phyloP scores from a whole-genome alignment of 2,888 invertebrate species.

The Dromius quadrimaculatus region DNA sequence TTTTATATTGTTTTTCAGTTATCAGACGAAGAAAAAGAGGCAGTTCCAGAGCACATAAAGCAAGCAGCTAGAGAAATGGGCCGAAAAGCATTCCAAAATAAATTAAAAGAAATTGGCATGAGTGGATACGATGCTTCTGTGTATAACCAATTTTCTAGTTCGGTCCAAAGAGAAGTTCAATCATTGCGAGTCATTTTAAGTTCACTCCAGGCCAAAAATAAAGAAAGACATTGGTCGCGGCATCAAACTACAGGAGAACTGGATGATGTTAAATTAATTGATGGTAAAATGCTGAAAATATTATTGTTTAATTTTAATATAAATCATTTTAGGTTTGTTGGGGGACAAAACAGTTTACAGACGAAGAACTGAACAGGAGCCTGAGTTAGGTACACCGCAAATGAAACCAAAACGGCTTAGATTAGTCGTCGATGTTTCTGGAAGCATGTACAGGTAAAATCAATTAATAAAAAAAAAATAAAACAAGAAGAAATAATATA shows the following conservation, averaged over 20 bases:
- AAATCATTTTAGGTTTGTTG: slow-evolving; percentile 74
- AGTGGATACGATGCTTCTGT: slow-evolving; percentile 91
- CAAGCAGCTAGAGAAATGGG: slow-evolving; percentile 95
- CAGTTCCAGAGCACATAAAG: slow-evolving; percentile 89
- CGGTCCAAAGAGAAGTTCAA: slow-evolving; percentile 86
- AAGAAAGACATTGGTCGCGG: slow-evolving; percentile 92
- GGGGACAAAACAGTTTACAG: slow-evolving; percentile 94
- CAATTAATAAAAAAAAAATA: not conserved
- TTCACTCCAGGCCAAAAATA: slow-evolving; percentile 91
- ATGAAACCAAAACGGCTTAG: slow-evolving; percentile 89
- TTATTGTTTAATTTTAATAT: not conserved
- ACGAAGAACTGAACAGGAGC: slow-evolving; percentile 85
- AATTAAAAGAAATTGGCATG: slow-evolving; percentile 93
- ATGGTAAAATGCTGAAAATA: slow-evolving; percentile 71
- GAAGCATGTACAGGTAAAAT: slow-evolving; percentile 90
- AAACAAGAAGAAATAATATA: slow-evolving; percentile 23
- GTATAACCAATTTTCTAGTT: slow-evolving; percentile 84
- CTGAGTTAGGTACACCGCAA: slow-evolving; percentile 89
- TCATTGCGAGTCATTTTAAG: slow-evolving; percentile 88
- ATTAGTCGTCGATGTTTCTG: slow-evolving; percentile 92
- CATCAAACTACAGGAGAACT: slow-evolving; percentile 96
- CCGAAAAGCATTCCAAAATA: slow-evolving; percentile 86
- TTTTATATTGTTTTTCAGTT: slow-evolving; percentile 66
- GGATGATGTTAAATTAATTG: slow-evolving; percentile 94
- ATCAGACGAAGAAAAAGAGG: slow-evolving; percentile 89